Conservation (phyloP, 2,797 vertebrate genomes). For the Gallirallus australis region DNA sequence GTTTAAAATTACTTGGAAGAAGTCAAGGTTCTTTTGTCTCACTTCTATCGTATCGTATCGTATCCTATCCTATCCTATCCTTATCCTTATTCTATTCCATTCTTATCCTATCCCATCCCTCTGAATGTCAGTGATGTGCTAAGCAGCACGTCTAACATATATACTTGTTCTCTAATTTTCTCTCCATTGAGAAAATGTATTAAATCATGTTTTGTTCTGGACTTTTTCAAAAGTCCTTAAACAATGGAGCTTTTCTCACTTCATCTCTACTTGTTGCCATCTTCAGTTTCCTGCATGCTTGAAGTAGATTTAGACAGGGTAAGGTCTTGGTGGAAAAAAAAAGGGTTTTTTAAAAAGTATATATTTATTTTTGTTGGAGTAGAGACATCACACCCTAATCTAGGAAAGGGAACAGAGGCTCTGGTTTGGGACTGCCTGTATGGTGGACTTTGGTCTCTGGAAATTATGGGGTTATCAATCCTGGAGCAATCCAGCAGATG, state of each 20-base stretch:
- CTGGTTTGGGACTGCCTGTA: neutral
- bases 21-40: neutral
- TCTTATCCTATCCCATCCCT: neutral
- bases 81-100: neutral
- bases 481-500: neutral
- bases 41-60: neutral
- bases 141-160: neutral
- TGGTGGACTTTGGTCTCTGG: neutral
- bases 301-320: neutral
- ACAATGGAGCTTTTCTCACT: neutral
- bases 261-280: neutral
- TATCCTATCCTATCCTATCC: neutral
- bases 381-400: neutral
- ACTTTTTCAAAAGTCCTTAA: neutral
- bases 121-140: neutral
- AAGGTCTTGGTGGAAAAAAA: neutral
- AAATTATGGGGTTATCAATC: neutral
- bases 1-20: neutral
- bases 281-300: neutral
- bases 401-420: neutral
- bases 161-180: neutral
- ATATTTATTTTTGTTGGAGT: neutral
- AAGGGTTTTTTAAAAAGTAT: neutral
- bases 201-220: neutral
- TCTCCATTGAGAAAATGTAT: neutral